These are phyloP conservation scores for Drosophila anomelani DNA, from an alignment of 2,888 invertebrate species.

Conservation along the genomic window DNA sequence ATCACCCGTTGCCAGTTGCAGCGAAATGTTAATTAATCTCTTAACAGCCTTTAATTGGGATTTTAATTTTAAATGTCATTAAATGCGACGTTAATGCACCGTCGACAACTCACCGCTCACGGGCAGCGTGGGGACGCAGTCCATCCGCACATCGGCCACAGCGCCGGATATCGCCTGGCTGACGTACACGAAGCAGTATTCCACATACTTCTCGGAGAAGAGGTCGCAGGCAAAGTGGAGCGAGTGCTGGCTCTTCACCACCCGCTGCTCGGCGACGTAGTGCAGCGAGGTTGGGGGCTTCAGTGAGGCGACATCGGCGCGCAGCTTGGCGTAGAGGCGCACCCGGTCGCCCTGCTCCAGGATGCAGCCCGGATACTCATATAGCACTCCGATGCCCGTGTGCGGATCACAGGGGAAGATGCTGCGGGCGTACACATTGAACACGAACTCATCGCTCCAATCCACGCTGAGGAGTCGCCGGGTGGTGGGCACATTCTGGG, in stretches of 20 bases:
- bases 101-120: constrained; percentile 88
- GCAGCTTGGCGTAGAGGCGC: constrained; percentile 91
- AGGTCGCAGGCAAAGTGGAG: constrained; percentile 92
- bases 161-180: constrained; percentile 94
- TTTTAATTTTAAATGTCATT: constrained; percentile 14
- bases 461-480: constrained; percentile 86
- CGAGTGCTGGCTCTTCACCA: constrained; percentile 90
- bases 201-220: constrained; percentile 92
- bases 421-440: constrained; percentile 93
- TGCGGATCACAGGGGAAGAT: constrained; percentile 93
- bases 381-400: constrained; percentile 90
- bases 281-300: constrained; percentile 87
- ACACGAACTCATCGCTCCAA: constrained; percentile 93
- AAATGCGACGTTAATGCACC: background rate
- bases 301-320: constrained; percentile 89
- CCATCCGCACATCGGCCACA: constrained; percentile 93
- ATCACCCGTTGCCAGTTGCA: background rate
- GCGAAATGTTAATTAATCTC: background rate
- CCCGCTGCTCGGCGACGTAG: constrained; percentile 89
- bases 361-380: constrained; percentile 94
- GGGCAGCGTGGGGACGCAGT: constrained; percentile 93
- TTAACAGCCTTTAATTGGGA: constrained; percentile 6
- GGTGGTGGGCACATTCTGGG: constrained; percentile 84
- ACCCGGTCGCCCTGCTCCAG: constrained; percentile 91
- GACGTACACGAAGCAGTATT: constrained; percentile 95